Conservation (phyloP, 2,113 vertebrate genomes). For the Pedetes capensis region DNA sequence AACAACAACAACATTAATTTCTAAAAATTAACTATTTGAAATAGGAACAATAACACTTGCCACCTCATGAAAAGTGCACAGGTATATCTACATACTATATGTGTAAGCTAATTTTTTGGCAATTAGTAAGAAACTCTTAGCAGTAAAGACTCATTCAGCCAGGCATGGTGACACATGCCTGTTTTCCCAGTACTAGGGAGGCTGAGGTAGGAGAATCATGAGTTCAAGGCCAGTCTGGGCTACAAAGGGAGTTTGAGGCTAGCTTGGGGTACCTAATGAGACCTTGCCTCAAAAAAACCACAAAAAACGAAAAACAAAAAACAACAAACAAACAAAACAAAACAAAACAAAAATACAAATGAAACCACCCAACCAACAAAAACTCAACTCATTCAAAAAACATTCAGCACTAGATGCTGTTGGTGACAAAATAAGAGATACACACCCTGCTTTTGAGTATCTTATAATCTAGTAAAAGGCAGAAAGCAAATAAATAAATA, state of each 20-base stretch:
- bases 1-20: too few relatives aligned
- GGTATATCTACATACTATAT: not conserved
- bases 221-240: too few relatives aligned
- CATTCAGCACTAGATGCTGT: not conserved
- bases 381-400: not conserved
- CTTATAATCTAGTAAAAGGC: not conserved
- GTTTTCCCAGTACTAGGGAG: too few relatives aligned
- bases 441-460: not conserved
- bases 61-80: not conserved
- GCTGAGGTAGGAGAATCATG: too few relatives aligned
- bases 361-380: too few relatives aligned
- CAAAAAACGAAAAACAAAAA: too few relatives aligned
- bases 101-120: not conserved
- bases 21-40: not conserved
- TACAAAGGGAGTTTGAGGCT: too few relatives aligned
- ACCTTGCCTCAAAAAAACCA: too few relatives aligned
- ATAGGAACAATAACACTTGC: not conserved
- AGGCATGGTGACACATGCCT: too few relatives aligned
- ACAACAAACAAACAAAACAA: too few relatives aligned
- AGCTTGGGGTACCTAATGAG: too few relatives aligned
- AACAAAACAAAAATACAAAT: too few relatives aligned
- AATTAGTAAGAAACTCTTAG: not conserved
- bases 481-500: not conserved
- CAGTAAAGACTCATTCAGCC: not conserved
- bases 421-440: not conserved